Evolutionary conservation across 2,113 vertebrate genomes (phyloP).

Genomic region (Ceyx cyanopectus): DNA sequence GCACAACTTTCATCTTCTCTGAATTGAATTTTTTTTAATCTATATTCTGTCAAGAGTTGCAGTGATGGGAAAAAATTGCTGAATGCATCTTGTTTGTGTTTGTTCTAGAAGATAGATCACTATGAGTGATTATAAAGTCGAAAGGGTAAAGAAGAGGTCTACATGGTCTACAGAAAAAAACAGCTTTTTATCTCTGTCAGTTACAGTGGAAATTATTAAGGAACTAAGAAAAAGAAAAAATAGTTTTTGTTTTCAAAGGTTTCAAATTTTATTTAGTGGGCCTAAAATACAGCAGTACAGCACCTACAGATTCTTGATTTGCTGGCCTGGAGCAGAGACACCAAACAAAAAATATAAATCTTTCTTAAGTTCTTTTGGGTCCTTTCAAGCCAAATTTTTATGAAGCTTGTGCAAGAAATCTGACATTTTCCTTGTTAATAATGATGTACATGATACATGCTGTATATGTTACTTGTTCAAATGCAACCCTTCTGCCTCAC

Average conservation of each 20-base stretch:
- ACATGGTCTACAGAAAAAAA: background rate
- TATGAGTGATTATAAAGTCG: background rate
- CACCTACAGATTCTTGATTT: background rate
- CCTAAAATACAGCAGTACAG: background rate
- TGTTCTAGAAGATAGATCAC: conserved; percentile 12
- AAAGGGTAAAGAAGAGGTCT: background rate
- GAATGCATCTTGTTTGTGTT: conserved; percentile 17
- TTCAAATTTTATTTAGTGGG: background rate
- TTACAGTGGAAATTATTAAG: background rate
- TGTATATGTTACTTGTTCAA: background rate
- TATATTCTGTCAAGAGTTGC: background rate
- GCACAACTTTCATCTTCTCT: background rate
- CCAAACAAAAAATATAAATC: background rate
- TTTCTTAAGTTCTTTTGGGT: background rate
- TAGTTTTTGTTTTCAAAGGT: background rate
- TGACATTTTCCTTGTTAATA: background rate
- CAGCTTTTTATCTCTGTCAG: background rate
- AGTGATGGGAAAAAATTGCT: conserved; percentile 26
- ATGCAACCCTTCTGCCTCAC: background rate
- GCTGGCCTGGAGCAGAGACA: background rate
- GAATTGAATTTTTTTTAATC: background rate
- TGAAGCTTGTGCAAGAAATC: background rate
- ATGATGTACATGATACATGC: background rate
- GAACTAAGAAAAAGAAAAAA: background rate
- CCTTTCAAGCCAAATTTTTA: background rate